These are phyloP conservation scores for Macquaria ambigua DNA, from an alignment of 2,113 vertebrate species.

Conservation along the genomic window DNA sequence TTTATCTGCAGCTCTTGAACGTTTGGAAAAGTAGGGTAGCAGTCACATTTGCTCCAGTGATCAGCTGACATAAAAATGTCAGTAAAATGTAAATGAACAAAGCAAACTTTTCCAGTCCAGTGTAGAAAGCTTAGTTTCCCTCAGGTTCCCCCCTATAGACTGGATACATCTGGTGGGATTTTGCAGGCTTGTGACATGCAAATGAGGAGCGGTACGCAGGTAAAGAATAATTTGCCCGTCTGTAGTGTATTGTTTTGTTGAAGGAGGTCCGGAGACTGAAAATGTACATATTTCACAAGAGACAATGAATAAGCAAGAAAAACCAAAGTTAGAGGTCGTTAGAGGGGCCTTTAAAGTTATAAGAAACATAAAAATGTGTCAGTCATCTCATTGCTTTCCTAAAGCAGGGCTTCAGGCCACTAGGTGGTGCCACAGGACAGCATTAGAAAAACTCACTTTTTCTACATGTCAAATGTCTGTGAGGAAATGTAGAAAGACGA, in stretches of 20 bases:
- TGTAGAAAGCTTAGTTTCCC: not conserved
- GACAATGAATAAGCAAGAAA: not conserved
- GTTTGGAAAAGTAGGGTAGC: not conserved
- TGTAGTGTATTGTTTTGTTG: not conserved
- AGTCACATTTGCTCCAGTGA: not conserved
- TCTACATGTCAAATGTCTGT: no score
- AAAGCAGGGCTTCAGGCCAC: not conserved
- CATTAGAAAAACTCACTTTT: not conserved
- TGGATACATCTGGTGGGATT: not conserved
- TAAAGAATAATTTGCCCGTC: not conserved
- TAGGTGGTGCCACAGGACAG: conserved; percentile 8
- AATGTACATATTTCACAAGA: not conserved
- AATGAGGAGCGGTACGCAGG: not conserved
- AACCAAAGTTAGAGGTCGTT: not conserved
- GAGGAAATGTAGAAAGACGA: not conserved
- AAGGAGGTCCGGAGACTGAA: not conserved
- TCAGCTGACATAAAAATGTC: no score
- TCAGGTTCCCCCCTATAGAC: not conserved
- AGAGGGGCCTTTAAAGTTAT: not conserved
- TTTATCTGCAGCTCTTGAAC: not conserved
- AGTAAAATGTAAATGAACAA: not conserved
- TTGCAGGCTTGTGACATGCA: not conserved
- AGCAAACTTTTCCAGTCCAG: not conserved
- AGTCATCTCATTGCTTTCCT: not conserved
- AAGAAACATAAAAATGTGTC: not conserved